phyloP scores from a whole-genome alignment of 2,888 invertebrate genomes.

The Ophioninae sp. region DNA sequence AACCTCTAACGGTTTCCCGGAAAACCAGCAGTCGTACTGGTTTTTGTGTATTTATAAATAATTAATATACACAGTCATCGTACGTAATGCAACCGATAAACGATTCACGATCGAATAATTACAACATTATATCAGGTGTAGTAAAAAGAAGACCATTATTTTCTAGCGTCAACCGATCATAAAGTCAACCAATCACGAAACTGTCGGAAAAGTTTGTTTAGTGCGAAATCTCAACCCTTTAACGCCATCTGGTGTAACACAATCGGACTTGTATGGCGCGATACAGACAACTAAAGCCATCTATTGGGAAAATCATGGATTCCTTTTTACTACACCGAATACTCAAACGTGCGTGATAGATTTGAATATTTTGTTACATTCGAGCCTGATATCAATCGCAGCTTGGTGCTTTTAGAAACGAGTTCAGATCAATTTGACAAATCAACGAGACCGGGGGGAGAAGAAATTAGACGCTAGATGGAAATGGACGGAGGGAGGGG shows the following conservation, averaged over 20 bases:
- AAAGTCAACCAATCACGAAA: no score
- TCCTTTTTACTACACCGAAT: background rate
- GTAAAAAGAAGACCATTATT: no score
- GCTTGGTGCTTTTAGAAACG: background rate
- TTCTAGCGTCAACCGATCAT: no score
- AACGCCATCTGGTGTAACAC: no score
- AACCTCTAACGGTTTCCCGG: no score
- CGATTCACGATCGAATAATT: background rate
- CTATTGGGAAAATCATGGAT: no score
- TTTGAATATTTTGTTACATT: background rate
- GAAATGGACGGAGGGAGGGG: slow-evolving; percentile 47
- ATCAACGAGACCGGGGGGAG: slow-evolving; percentile 54
- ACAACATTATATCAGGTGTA: background rate
- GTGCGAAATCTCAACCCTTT: no score
- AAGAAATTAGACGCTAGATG: slow-evolving; percentile 7
- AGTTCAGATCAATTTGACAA: slow-evolving; percentile 62
- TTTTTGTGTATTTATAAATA: background rate
- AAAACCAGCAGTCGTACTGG: no score
- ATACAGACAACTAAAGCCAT: no score
- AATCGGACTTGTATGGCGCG: no score
- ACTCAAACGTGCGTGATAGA: background rate
- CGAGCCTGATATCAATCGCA: background rate
- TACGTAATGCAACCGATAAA: background rate
- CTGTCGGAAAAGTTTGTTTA: no score
- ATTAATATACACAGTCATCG: background rate